Conservation (phyloP, 2,888 invertebrate species). For the Cryptocephalus moraei region DNA sequence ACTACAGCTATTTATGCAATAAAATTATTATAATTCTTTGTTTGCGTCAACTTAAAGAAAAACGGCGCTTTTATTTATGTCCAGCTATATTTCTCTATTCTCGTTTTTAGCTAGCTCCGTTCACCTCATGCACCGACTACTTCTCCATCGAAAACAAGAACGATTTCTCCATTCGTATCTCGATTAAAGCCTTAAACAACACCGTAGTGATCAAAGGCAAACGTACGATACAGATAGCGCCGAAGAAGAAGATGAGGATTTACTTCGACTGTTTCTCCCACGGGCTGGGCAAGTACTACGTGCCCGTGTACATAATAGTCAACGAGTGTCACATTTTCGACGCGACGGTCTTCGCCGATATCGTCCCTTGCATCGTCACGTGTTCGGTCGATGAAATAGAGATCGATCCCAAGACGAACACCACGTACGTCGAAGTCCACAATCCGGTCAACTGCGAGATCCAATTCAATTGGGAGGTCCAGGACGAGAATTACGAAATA, state of each 20-base stretch:
- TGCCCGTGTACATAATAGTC: slow-evolving; percentile 34
- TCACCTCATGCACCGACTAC: slow-evolving; percentile 23
- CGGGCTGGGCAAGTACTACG: slow-evolving; percentile 28
- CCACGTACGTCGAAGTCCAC: slow-evolving; percentile 39
- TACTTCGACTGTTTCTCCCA: slow-evolving; percentile 23
- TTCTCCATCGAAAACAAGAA: slow-evolving; percentile 35
- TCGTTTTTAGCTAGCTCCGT: slow-evolving; percentile 23
- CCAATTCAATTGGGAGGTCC: slow-evolving; percentile 42
- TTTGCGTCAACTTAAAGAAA: too few species aligned
- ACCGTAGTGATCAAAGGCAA: slow-evolving; percentile 17
- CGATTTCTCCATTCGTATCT: slow-evolving; percentile 28
- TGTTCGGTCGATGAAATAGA: slow-evolving; percentile 26
- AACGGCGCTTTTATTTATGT: too few species aligned
- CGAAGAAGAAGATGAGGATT: slow-evolving; percentile 15
- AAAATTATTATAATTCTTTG: too few species aligned
- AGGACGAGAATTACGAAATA: slow-evolving; percentile 37
- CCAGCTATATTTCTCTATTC: too few species aligned
- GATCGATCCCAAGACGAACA: slow-evolving; percentile 30
- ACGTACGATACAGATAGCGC: slow-evolving; percentile 14
- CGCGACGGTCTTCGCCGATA: slow-evolving; percentile 34
- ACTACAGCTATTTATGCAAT: too few species aligned
- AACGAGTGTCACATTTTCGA: slow-evolving; percentile 37
- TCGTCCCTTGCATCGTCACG: slow-evolving; percentile 32
- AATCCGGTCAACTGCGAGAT: slow-evolving; percentile 46
- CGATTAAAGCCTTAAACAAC: slow-evolving; percentile 17